A percentile compares a stretch with the other conserved stretches of the same genome.
phyloP scores from a whole-genome alignment of 2,113 vertebrate genomes.

The Halcyon senegalensis region DNA sequence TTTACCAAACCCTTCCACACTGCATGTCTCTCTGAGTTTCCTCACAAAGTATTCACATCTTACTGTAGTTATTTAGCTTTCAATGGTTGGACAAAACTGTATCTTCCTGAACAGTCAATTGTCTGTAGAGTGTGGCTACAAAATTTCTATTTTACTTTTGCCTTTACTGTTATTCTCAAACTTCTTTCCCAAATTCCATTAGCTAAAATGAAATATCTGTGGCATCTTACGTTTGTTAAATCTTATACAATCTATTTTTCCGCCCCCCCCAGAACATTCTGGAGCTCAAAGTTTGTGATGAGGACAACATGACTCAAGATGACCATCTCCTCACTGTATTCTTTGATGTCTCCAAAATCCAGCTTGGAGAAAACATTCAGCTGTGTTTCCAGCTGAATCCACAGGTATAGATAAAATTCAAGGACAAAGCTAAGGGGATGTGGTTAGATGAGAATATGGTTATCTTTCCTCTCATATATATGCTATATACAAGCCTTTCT shows the following conservation, averaged over 20 bases:
- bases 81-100: background rate
- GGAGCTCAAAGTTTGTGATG: conserved; percentile 79
- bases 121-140: background rate
- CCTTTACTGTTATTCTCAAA: background rate
- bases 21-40: background rate
- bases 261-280: conserved; percentile 72
- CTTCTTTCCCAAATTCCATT: background rate
- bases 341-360: conserved; percentile 81
- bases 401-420: conserved; percentile 63
- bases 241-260: accelerated
- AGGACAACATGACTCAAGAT: conserved; percentile 72
- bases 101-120: background rate
- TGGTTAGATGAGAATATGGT: background rate
- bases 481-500: background rate
- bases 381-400: conserved; percentile 78
- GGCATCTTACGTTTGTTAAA: background rate
- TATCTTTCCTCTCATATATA: background rate
- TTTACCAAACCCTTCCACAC: background rate
- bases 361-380: conserved; percentile 73
- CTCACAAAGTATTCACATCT: background rate
- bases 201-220: background rate
- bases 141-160: background rate
- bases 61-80: background rate
- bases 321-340: conserved; percentile 81
- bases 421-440: background rate